Evolutionary conservation across 1,140 invertebrate genomes (phyloP), one percentile per base, ranked within the genome.

Genomic region (Oryzaephilus surinamensis): DNA sequence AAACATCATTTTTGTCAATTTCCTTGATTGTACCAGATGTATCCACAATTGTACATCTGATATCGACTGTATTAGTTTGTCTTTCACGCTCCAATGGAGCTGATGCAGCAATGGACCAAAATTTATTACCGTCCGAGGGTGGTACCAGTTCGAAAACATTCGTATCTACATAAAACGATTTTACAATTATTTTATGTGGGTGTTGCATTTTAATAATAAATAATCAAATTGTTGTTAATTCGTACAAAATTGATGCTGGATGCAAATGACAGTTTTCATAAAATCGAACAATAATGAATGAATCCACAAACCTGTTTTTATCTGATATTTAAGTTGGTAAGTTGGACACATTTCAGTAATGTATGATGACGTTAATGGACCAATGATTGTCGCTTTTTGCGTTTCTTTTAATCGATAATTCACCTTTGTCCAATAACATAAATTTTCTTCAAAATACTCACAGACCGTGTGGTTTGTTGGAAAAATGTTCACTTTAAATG

Each of bases 391-490:
- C 6, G 50, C 31, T 21, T 40, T 31, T 17, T 38, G 30, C 30
- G 49, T 53, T 24, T 51, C 52, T 14, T 35, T 45, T 24, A 56
- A 34, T 18, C 38, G 39, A 33, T 56, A 56, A 8, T 27, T 41
- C 11, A 35, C 50, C 7, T 43, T 28, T 26, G 45, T 36, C 54
- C 54, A 56, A 38, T 48, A 56, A 38, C 54, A 56, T 27, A 56
- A 46, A 32, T 56, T 47, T 5, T 47, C 37, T 8, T 39, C 31
- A 21, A 52, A 38, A 19, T 45, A 30, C 37, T 54, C 52, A 33
- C 54, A 56, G 24, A 52, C 50, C 14, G 45, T 29, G 19, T 20
- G 13, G 15, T 41, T 31, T 8, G 38, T 31, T 21, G 35, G 43
- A 5, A 34, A 26, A 7, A 54, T 30, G 16, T 49, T 38, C 30